Evolutionary conservation across 2,113 vertebrate species (phyloP).

Genomic region (Athene cunicularia): DNA sequence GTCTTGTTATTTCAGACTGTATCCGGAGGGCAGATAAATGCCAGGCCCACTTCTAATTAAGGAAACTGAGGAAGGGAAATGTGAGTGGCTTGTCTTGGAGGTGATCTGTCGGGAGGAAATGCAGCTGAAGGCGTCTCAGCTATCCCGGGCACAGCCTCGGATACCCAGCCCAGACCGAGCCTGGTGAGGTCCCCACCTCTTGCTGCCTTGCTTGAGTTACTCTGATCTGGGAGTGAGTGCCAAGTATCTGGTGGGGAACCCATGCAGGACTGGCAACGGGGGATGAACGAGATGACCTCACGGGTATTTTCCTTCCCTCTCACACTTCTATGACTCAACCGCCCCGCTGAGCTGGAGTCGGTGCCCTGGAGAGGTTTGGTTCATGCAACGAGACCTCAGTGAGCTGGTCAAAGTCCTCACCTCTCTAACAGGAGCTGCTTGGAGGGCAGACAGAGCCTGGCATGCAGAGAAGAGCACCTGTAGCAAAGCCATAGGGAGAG

Average conservation of each 20-base stretch:
- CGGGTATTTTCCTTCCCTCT: constrained; percentile 51
- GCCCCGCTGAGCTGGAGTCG: neutral
- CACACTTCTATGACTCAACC: neutral
- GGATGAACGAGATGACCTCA: constrained; percentile 33
- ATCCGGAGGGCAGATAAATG: constrained; percentile 15
- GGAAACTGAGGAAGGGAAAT: constrained; percentile 44
- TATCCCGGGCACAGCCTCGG: neutral
- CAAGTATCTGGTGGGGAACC: constrained; percentile 30
- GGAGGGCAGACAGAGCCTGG: rapidly evolving
- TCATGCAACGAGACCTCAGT: neutral
- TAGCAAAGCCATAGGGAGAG: neutral
- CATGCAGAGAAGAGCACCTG: neutral
- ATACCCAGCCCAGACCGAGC: neutral
- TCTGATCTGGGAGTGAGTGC: neutral
- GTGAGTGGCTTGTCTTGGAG: neutral
- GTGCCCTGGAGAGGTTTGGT: neutral
- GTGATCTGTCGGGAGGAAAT: neutral
- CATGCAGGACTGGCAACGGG: neutral
- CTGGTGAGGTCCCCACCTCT: neutral
- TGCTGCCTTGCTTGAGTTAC: neutral
- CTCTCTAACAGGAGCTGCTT: neutral
- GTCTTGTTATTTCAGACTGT: constrained; percentile 47
- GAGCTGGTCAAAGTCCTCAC: neutral
- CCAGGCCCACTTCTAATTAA: constrained; percentile 34
- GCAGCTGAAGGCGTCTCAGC: neutral